Evolutionary conservation across 1,140 invertebrate species (phyloP).

Genomic region (Drosophila navojoa): DNA sequence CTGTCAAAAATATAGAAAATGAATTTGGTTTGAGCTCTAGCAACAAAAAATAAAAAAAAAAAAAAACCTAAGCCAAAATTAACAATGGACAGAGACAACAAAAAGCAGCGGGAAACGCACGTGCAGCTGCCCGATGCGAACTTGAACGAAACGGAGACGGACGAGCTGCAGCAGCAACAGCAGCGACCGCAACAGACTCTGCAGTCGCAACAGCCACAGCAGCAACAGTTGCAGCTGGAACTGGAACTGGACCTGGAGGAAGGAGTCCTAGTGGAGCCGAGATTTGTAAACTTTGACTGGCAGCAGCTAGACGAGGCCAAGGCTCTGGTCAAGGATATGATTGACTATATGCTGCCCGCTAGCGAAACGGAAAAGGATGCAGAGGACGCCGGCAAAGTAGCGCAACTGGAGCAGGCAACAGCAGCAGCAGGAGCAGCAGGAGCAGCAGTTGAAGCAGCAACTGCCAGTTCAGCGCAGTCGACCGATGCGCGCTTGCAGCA

Average conservation of each 20-base stretch:
- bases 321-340: slow-evolving; percentile 3
- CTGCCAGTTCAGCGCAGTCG: background rate
- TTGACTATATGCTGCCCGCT: slow-evolving; percentile 17
- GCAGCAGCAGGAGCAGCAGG: background rate
- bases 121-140: slow-evolving; percentile 47
- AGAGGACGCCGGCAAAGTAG: background rate
- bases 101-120: background rate
- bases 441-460: background rate
- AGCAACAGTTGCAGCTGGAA: background rate
- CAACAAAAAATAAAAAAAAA: background rate
- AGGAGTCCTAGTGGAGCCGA: background rate
- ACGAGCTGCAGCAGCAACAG: slow-evolving; percentile 6
- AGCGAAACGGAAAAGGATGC: background rate
- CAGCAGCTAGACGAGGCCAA: slow-evolving; percentile 6
- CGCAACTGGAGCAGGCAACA: background rate
- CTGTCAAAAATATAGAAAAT: slow-evolving; percentile 21
- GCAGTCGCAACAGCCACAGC: background rate
- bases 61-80: slow-evolving; percentile 24
- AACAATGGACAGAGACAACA: slow-evolving; percentile 30
- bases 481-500: slow-evolving; percentile 27
- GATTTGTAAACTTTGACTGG: slow-evolving; percentile 9
- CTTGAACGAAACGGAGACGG: slow-evolving; percentile 58
- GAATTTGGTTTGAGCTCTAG: slow-evolving; percentile 14
- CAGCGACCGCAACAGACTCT: background rate
- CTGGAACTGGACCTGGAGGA: background rate